Evolutionary conservation across 2,888 invertebrate species (phyloP).

Genomic region (Mechanitis mazaeus): DNA sequence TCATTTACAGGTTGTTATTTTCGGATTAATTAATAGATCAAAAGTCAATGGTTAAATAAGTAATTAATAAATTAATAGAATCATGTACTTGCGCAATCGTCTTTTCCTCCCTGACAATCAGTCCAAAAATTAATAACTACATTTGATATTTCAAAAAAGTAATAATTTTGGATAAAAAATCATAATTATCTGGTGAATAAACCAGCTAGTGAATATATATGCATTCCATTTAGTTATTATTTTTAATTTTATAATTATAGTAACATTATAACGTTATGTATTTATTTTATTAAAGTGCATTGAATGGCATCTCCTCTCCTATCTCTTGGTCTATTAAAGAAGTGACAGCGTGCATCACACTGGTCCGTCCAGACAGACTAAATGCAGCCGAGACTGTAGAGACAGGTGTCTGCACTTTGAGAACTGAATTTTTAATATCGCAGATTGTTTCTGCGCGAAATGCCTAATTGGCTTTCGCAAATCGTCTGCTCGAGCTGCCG

Average conservation of each 20-base stretch:
- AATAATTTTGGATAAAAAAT: too few relatives aligned
- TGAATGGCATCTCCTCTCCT: conserved; percentile 33
- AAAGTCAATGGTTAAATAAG: conserved; percentile 25
- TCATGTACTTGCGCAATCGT: not conserved
- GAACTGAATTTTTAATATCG: conserved; percentile 64
- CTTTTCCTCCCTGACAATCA: not conserved
- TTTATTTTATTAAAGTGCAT: not conserved
- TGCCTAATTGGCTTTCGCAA: conserved; percentile 52
- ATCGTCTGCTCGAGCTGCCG: conserved; percentile 15
- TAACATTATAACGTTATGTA: not conserved
- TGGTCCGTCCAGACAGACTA: conserved; percentile 53
- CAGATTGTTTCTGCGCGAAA: conserved; percentile 54
- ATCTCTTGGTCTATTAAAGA: conserved; percentile 50
- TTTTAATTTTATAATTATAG: not conserved
- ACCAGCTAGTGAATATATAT: too few relatives aligned
- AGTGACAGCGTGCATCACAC: conserved; percentile 40
- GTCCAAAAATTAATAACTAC: not conserved
- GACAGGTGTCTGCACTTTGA: conserved; percentile 71
- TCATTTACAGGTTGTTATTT: conserved; percentile 67
- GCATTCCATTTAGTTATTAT: not conserved
- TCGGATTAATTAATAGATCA: conserved; percentile 45
- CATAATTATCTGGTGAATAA: too few relatives aligned
- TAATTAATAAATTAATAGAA: not conserved
- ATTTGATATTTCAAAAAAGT: too few relatives aligned
- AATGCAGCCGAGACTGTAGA: conserved; percentile 60